These are phyloP conservation scores for Cottus gobio DNA, from an alignment of 2,113 vertebrate species.

Conservation along the genomic window DNA sequence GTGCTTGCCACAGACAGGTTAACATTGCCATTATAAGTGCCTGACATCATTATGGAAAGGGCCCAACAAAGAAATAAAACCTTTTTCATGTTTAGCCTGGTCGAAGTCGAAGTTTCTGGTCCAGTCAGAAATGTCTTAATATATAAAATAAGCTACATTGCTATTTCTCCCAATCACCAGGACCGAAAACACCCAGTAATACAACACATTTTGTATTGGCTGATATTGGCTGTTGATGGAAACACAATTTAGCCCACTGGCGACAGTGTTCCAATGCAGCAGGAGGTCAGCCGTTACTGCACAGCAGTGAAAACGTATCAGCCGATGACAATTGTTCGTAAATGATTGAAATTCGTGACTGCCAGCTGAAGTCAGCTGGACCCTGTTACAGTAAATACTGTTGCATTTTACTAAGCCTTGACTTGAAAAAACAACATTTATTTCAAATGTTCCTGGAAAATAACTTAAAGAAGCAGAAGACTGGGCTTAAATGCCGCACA, in stretches of 20 bases:
- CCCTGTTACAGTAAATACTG: neutral
- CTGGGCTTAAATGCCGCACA: neutral
- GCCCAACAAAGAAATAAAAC: neutral
- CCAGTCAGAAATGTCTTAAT: neutral
- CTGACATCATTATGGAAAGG: neutral
- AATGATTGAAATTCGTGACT: neutral
- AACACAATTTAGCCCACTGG: too few relatives aligned
- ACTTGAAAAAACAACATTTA: neutral
- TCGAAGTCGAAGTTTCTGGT: neutral
- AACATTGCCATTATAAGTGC: neutral
- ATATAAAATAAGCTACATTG: neutral
- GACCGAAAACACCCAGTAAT: neutral
- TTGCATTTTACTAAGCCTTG: slow-evolving; percentile 5
- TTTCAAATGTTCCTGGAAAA: slow-evolving; percentile 18
- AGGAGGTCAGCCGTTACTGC: slow-evolving; percentile 32
- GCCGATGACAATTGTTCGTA: slow-evolving; percentile 23
- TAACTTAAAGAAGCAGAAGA: slow-evolving; percentile 26
- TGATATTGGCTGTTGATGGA: too few relatives aligned
- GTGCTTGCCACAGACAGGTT: neutral
- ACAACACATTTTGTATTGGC: too few relatives aligned
- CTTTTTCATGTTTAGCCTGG: too few relatives aligned
- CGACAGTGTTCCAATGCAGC: slow-evolving; percentile 30
- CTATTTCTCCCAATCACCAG: neutral
- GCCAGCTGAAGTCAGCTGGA: slow-evolving; percentile 7
- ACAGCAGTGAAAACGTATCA: slow-evolving; percentile 17